Evolutionary conservation across 2,888 invertebrate genomes (phyloP), one percentile per base, ranked within the genome.

Genomic region (Drosophila anomalipes): DNA sequence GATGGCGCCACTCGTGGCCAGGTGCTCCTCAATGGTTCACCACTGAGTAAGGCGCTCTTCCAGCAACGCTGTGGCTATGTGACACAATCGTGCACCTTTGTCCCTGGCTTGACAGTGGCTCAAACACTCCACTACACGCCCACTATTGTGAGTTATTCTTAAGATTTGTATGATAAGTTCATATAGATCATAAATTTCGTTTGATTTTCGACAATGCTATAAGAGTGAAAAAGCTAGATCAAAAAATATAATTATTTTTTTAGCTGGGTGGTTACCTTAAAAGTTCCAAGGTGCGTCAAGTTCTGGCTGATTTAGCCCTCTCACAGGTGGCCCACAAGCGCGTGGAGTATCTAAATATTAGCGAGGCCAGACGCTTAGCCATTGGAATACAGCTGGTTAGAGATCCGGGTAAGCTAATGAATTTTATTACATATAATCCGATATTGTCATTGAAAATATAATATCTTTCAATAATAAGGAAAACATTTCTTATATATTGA

Each of bases 361-460:
- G 98, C 86, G 99, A 99, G 94, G 97, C 97, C 84, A 94, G 98
- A 81, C 95, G 99, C 85, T 94, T 99, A 35, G 96, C 98, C 87
- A 97, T 99, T 81, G 99, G 98, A 0, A 95, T 98, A 1, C 98
- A 99, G 91, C 94, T 99, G 0, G 97, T 99, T 51, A 96, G 98
- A 92, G 99, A 99, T 94, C 99, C 99, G 80, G 96, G 98, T 97
- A 89, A 79, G 12, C 16, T 22, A 47, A 16, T 26, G 12, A 44
- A 3, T 41, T n/a, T 10, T 10, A 2, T 44, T 22, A 12, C 0
- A 0, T 44, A 12, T 44, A 22, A 12, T 44, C 22, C 4, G 5
- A 12, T 5, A 2, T 12, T 5, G 12, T 2, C 1, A 12, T 22
- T 22, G 12, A 44, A 22, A 35, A 2, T 35, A 35, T 0, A 41